These are phyloP conservation scores for Vidua chalybeata DNA, from an alignment of 2,113 vertebrate species.

Conservation along the genomic window DNA sequence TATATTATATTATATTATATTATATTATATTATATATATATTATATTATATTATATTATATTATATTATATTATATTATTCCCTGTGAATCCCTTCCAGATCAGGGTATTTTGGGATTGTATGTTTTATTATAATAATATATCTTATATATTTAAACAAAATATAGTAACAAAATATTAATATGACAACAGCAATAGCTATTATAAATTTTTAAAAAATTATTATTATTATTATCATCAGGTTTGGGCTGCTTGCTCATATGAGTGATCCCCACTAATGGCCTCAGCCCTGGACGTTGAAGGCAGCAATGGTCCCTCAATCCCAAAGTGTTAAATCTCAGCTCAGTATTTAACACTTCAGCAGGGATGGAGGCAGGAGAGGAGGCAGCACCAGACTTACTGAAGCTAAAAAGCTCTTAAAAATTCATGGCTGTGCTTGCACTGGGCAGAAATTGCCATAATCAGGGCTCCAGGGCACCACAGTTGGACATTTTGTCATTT, in stretches of 20 bases:
- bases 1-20: too few relatives aligned
- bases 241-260: not conserved
- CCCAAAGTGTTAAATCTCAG: not conserved
- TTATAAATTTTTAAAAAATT: too few relatives aligned
- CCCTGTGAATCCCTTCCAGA: not conserved
- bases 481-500: not conserved
- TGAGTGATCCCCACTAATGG: not conserved
- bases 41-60: not conserved
- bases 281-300: rapidly evolving
- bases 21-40: not conserved
- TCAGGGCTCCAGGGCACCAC: not conserved
- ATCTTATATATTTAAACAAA: not conserved
- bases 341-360: not conserved
- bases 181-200: not conserved
- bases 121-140: not conserved
- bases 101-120: not conserved
- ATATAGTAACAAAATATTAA: not conserved
- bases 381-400: not conserved
- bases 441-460: not conserved
- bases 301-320: not conserved
- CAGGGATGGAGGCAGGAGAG: too few relatives aligned
- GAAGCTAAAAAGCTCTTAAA: not conserved
- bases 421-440: not conserved
- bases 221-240: not conserved
- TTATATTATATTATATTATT: not conserved